Evolutionary conservation across 2,113 vertebrate species (phyloP), one percentile per base, ranked within the genome.

Genomic region (Pithys albifrons): DNA sequence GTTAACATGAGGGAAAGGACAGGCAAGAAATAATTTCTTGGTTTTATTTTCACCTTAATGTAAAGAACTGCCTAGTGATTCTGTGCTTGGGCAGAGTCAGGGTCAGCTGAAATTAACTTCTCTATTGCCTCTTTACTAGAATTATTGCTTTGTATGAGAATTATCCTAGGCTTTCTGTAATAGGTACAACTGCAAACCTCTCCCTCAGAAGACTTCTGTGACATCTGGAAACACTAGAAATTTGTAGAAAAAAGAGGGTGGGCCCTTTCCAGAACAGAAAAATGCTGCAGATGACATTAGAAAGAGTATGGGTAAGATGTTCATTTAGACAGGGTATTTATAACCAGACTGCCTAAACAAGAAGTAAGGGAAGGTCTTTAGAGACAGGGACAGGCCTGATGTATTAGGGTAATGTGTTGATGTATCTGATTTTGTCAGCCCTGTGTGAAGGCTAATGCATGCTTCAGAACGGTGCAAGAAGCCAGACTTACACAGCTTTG

Each of bases 401-500:
- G 0, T 52, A 72, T 19, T 17, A 12, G 23, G 43, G 39, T 35
- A 65, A 45, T 46, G 29, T 17, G 14, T 8, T 46, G 46, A 22
- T 46, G 16, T 22, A 22, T 15, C 28, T 55, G 41, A 37, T 57
- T 91, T 89, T 74, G n/a, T 43, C 33, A 69, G 41, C 4, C 23
- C 4, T 39, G 9, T n/a, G 33, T 61, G 51, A 75, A 71, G 46
- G 14, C 5, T 12, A 9, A 25, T 7, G 13, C 31, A 2, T 5
- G 5, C 17, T n/a, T 59, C 54, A 58, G 54, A 74, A 81, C 13
- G 15, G 7, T 73, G 4, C 0, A 2, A 78, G 19, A 13, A 59
- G 8, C 5, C 15, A 22, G 15, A 39, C 4, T 6, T 69, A 49
- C 12, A 18, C 4, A 45, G 17, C 24, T 64, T 19, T 0, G 1